These are phyloP conservation scores for Candoia aspera DNA, from an alignment of 2,113 vertebrate genomes.

Conservation along the genomic window DNA sequence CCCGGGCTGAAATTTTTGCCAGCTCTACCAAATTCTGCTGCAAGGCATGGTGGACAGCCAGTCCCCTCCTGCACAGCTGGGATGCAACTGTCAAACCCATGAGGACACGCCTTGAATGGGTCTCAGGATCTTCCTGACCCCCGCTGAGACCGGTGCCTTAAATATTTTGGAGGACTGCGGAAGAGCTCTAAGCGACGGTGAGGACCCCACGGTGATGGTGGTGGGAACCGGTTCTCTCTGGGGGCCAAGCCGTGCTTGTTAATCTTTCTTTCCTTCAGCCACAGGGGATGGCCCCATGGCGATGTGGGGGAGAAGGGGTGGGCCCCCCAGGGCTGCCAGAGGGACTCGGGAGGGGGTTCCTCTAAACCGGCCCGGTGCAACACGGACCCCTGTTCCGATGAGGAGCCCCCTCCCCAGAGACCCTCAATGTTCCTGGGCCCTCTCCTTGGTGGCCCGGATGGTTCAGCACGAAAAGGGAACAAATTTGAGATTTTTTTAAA, in stretches of 20 bases:
- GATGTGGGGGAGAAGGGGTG: not conserved
- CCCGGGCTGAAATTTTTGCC: not conserved
- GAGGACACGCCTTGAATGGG: not conserved
- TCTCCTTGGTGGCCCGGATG: conserved; percentile 49
- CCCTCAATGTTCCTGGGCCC: not conserved
- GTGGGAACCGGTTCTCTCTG: not conserved
- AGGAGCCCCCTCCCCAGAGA: not conserved
- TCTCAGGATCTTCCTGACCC: not conserved
- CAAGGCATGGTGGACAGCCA: not conserved
- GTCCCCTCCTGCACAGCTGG: not conserved
- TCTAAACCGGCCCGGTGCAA: not conserved
- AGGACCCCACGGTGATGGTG: not conserved
- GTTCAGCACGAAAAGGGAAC: conserved; percentile 7
- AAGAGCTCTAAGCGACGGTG: not conserved
- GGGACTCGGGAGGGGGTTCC: not conserved
- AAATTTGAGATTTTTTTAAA: not conserved
- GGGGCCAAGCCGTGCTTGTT: conserved; percentile 1
- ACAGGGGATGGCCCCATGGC: not conserved
- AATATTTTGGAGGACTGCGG: conserved; percentile 9
- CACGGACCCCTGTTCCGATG: not conserved
- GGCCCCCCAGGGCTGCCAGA: not conserved
- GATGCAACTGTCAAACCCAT: not conserved
- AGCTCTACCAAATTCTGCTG: not conserved
- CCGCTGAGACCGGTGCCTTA: not conserved
- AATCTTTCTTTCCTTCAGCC: conserved; percentile 33